phyloP scores from a whole-genome alignment of 2,113 vertebrate species.

The Phalacrocorax aristotelis region DNA sequence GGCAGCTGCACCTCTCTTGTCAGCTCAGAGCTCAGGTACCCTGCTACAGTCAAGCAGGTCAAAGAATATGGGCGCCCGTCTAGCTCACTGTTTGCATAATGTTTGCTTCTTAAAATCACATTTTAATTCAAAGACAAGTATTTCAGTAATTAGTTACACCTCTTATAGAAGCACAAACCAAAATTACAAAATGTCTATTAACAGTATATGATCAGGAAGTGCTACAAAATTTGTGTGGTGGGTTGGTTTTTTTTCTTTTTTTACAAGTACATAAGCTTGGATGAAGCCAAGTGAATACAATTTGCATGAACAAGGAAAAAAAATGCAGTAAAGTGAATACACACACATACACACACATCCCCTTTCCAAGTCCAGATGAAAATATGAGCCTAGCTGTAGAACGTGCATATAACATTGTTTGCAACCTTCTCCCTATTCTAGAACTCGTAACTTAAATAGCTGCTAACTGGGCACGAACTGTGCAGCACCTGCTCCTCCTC shows the following conservation, averaged over 20 bases:
- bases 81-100: not conserved
- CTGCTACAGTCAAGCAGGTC: not conserved
- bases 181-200: not conserved
- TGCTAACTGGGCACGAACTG: not conserved
- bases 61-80: fast-evolving
- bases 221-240: not conserved
- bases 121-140: not conserved
- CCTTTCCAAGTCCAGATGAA: not conserved
- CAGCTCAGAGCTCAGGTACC: not conserved
- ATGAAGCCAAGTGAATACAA: not conserved
- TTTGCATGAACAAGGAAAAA: not conserved
- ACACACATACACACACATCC: not conserved
- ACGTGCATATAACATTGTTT: not conserved
- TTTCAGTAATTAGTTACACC: not conserved
- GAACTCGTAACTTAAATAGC: not conserved
- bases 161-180: not conserved
- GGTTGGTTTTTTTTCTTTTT: not conserved
- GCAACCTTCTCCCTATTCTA: not conserved
- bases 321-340: not conserved
- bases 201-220: not conserved
- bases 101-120: not conserved
- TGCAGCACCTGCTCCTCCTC: not conserved
- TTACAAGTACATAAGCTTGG: not conserved
- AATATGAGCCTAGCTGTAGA: not conserved
- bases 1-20: not conserved